These are phyloP conservation scores for Chrysina gloriosa DNA, from an alignment of 2,888 invertebrate species.

Conservation along the genomic window DNA sequence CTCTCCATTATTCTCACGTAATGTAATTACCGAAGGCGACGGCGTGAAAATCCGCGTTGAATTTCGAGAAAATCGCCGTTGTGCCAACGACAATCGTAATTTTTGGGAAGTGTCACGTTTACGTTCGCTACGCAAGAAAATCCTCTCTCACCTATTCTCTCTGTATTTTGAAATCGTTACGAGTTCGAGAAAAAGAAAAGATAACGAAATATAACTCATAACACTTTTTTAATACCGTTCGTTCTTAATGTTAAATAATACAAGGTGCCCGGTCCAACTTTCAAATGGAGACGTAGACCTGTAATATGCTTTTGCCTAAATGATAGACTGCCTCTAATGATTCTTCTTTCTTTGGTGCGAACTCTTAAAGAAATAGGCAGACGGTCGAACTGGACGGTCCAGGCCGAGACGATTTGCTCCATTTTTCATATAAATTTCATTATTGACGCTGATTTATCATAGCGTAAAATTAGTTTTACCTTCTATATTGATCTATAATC, in stretches of 20 bases:
- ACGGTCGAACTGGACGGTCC: conserved; percentile 14
- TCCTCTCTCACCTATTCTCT: neutral
- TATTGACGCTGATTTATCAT: conserved; percentile 42
- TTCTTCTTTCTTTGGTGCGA: conserved; percentile 11
- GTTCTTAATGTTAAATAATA: too few relatives aligned
- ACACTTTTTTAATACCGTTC: neutral
- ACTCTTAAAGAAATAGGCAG: conserved; percentile 1
- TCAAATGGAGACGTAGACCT: conserved; percentile 37
- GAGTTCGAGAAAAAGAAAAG: neutral
- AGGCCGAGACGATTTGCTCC: conserved; percentile 20
- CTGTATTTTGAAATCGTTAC: neutral
- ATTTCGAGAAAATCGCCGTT: conserved; percentile 27
- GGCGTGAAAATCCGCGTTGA: conserved; percentile 31
- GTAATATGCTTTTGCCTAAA: conserved; percentile 24
- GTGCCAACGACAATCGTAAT: conserved; percentile 45
- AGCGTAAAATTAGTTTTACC: conserved; percentile 40
- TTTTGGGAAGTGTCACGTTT: conserved; percentile 46
- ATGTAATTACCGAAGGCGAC: conserved; percentile 30
- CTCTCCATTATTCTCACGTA: conserved; percentile 37
- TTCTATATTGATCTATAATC: conserved; percentile 39
- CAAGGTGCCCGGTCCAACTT: conserved; percentile 29
- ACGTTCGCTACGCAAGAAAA: conserved; percentile 17
- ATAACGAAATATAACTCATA: conserved; percentile 8
- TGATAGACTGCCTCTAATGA: conserved; percentile 37
- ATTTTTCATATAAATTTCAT: conserved; percentile 42